Evolutionary conservation across 2,113 vertebrate genomes (phyloP).

Genomic region (Megaleporinus macrocephalus): DNA sequence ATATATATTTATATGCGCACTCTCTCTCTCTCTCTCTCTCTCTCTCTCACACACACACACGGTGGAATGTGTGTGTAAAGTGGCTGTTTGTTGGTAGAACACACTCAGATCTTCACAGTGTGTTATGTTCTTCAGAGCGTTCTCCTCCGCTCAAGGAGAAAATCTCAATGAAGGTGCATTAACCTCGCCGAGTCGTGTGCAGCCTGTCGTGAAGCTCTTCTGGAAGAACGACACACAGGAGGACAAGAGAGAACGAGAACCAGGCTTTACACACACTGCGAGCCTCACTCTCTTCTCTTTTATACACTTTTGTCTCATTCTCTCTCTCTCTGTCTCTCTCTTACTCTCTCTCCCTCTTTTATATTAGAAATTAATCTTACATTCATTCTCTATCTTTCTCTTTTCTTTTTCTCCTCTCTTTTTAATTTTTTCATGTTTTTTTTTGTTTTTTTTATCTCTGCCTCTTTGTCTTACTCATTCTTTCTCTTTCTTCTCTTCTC

Average conservation of each 20-base stretch:
- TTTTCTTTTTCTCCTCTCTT: background rate
- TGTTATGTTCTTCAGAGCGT: conserved; percentile 46
- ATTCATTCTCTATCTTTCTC: too few species aligned
- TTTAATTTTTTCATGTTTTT: background rate
- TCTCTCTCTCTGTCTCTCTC: background rate
- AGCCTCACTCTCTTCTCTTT: too few species aligned
- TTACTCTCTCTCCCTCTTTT: background rate
- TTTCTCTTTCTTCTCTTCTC: background rate
- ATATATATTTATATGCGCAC: conserved; percentile 16
- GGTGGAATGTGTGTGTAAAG: background rate
- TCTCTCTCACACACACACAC: background rate
- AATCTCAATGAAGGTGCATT: conserved; percentile 48
- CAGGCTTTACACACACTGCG: background rate
- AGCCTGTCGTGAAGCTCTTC: conserved; percentile 41
- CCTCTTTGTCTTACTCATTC: background rate
- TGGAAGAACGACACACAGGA: conserved; percentile 37
- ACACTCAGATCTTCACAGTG: background rate
- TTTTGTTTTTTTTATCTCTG: background rate
- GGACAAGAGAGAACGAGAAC: conserved; percentile 21
- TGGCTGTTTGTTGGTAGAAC: background rate
- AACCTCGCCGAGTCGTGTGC: conserved; percentile 48
- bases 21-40: too few species aligned
- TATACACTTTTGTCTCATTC: background rate
- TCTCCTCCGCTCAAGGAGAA: conserved; percentile 47
- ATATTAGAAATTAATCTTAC: too few species aligned